Evolutionary conservation across 2,113 vertebrate genomes (phyloP), one percentile per base, ranked within the genome.

Genomic region (Telmatochromis brachygnathus): DNA sequence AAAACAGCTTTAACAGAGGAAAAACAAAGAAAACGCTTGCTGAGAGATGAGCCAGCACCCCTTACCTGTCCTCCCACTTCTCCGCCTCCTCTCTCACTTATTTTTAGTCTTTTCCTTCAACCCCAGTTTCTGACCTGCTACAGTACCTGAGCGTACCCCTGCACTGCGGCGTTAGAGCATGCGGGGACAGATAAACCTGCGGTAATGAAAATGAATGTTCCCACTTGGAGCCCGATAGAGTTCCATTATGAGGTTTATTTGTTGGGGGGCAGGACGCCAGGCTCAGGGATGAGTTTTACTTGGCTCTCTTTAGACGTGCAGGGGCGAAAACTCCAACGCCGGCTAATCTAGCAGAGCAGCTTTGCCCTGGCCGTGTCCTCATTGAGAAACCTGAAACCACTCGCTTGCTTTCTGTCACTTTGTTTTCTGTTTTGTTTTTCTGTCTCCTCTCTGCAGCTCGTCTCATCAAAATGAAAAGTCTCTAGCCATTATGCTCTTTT

Each of bases 171-270:
- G 21, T 84, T 51, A 75, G 45, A 75, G 60, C 87, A 83, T 89
- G 89, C 56, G 37, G 87, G 77, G 88, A 90, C 86, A 80, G 89
- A 92, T 89, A 89, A 91, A 90, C 70, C 85, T 58, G 81, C 17
- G 11, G 58, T 94, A 93, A 95, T 92, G 93, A 94, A 93, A 93
- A 94, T 85, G 30, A 95, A 94, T 93, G 88, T 85, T 86, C 85
- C 88, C 87, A 85, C 79, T 93, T 83, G 80, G 90, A 93, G 82
- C 37, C 77, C 28, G 28, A 93, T 93, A 80, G 39, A 85, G 88
- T 90, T 91, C 81, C 85, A 89, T 93, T 89, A 92, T 93, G 88
- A 93, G 81, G 73, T 91, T 84, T 85, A 91, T 91, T 92, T 86
- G 88, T 87, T 9, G 62, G 58, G 83, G 81, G 83, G 84, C 80